phyloP scores from a whole-genome alignment of 2,888 invertebrate genomes.

The Xestia xanthographa region DNA sequence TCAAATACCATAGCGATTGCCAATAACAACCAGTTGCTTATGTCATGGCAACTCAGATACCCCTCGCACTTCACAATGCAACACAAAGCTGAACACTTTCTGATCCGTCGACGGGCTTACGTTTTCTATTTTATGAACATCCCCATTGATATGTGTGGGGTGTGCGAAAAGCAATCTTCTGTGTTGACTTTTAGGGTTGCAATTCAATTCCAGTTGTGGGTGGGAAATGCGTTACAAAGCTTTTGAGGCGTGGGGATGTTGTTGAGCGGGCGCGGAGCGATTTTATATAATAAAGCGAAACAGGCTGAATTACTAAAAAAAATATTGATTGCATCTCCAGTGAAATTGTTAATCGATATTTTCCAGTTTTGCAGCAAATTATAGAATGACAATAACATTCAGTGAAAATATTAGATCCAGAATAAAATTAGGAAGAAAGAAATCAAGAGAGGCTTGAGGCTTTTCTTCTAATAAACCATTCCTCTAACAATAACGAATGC shows the following conservation, averaged over 20 bases:
- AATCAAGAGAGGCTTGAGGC: background rate
- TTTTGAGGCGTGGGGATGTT: conserved; percentile 21
- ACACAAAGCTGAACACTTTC: conserved; percentile 68
- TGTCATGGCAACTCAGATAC: conserved; percentile 45
- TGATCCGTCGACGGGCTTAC: conserved; percentile 64
- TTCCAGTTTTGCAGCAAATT: background rate
- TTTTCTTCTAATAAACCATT: background rate
- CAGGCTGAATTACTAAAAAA: background rate
- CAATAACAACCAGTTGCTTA: conserved; percentile 60
- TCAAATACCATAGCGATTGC: conserved; percentile 45
- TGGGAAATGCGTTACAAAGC: conserved; percentile 56
- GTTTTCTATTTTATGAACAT: conserved; percentile 67
- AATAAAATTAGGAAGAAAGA: background rate
- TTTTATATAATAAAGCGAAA: background rate
- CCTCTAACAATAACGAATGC: background rate
- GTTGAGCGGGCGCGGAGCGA: conserved; percentile 13
- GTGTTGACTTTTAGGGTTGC: conserved; percentile 45
- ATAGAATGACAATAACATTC: background rate
- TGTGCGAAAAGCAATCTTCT: conserved; percentile 55
- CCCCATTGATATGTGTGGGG: conserved; percentile 48
- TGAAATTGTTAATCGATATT: background rate
- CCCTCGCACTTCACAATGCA: conserved; percentile 57
- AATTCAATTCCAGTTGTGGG: conserved; percentile 48
- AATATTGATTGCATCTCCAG: background rate
- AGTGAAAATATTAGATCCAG: background rate